Base-by-base conservation (phyloP, 2,888 invertebrate genomes). In the Ormyrus pomaceus region DNA sequence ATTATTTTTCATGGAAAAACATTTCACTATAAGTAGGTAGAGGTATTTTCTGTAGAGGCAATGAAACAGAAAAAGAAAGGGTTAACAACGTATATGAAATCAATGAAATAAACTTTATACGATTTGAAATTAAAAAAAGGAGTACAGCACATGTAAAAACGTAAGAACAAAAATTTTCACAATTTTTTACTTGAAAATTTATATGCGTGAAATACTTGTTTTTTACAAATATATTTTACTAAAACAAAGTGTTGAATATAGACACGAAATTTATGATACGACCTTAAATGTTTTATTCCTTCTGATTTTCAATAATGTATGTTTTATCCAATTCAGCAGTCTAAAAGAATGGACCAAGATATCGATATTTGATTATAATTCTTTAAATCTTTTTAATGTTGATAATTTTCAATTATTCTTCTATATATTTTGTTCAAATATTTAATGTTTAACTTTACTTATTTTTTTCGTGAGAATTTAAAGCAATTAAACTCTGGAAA, bases 1-100 rank as follows among this genome's bases (percentile, higher is more conserved):
- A 56, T 76, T 61, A 66, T 76, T 79, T 79, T 82, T 74, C 70
- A 74, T 48, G n/a, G 61, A 71, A 11, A 79, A 73, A 76, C 13
- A 69, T 72, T 59, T 75, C 71, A 72, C 8, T 69, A 58, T 79
- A 70, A 79, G 59, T 65, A 81, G 68, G 69, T 59, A 77, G 53
- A 73, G 73, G 73, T 65, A 70, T 79, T 76, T 72, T 82, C 11
- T 65, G 62, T 71, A 70, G 9, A 58, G 19, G 64, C 46, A 72
- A 58, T 58, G 55, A 71, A 55, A 34, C 11, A 45, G 45, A 66
- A 58, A 59, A 56, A 75, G 34, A 34, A 73, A 70, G 64, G 46
- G 53, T 64, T 65, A 65, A 50, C 48, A 64, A 62, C 45, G 19
- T 75, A 62, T 71, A 58, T 19, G 48, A 13, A 51, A 34, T 46